These are phyloP conservation scores for Willisornis vidua DNA, from an alignment of 2,113 vertebrate species.

Conservation along the genomic window DNA sequence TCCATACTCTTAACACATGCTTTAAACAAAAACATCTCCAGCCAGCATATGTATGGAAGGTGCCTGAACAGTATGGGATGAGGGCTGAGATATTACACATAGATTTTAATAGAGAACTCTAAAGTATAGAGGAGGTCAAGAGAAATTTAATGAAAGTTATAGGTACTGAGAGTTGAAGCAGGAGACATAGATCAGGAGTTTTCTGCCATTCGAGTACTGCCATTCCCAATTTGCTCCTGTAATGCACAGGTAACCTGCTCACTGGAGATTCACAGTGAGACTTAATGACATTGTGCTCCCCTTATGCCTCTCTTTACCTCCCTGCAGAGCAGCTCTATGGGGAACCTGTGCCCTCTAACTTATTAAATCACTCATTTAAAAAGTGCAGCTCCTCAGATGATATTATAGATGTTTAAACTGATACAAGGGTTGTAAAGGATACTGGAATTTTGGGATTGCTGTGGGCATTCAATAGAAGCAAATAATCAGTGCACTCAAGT, in stretches of 20 bases:
- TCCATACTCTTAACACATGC: not conserved
- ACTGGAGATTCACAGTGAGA: not conserved
- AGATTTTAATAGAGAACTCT: not conserved
- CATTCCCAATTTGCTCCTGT: not conserved
- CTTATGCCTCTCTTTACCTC: not conserved
- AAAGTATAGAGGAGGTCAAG: not conserved
- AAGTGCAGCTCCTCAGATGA: not conserved
- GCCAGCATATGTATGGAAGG: not conserved
- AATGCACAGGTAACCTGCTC: not conserved
- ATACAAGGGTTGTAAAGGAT: not conserved
- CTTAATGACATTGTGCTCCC: not conserved
- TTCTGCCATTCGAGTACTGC: not conserved
- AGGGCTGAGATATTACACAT: not conserved
- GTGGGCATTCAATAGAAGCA: not conserved
- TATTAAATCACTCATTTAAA: not conserved
- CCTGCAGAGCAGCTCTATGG: not conserved
- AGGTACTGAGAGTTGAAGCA: not conserved
- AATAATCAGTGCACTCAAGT: slow-evolving; percentile 8
- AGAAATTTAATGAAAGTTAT: not conserved
- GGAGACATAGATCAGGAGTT: not conserved
- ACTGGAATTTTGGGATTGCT: not conserved
- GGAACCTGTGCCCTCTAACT: not conserved
- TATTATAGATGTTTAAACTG: not conserved
- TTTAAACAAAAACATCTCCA: not conserved
- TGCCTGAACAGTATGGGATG: not conserved